Evolutionary conservation across 2,113 vertebrate genomes (phyloP).

Genomic region (Pteropus alecto): DNA sequence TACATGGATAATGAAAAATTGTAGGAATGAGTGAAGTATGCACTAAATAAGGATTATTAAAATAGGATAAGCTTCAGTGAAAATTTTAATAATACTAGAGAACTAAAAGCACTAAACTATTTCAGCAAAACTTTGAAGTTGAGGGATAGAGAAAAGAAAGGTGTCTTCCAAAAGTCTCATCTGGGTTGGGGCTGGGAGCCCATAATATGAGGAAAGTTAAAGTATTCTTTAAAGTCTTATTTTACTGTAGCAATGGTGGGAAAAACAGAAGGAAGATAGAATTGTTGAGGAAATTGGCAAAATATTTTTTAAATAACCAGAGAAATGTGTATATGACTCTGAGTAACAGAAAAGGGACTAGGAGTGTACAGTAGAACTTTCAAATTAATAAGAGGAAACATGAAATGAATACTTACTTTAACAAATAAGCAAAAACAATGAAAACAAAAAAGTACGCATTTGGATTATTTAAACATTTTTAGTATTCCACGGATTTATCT

Average conservation of each 20-base stretch:
- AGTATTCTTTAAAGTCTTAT: neutral
- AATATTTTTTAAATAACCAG: neutral
- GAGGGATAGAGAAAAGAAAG: neutral
- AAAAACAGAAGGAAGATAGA: neutral
- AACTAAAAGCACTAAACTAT: neutral
- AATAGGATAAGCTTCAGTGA: neutral
- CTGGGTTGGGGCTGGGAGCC: neutral
- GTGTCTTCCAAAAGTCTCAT: neutral
- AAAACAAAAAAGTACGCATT: neutral
- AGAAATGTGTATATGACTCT: neutral
- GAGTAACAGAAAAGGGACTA: neutral
- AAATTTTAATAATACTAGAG: neutral
- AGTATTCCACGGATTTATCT: neutral
- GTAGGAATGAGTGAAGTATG: neutral
- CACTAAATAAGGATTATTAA: neutral
- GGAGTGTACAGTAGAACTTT: neutral
- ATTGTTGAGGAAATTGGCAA: neutral
- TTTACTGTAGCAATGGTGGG: neutral
- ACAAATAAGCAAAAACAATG: neutral
- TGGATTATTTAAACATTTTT: constrained; percentile 31
- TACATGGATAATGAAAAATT: neutral
- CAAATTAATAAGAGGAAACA: neutral
- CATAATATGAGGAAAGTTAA: neutral
- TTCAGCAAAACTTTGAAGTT: neutral
- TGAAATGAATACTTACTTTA: neutral